Evolutionary conservation across 2,888 invertebrate species (phyloP), one percentile per base, ranked within the genome.

Genomic region (Caenorhabditis drosophilae): DNA sequence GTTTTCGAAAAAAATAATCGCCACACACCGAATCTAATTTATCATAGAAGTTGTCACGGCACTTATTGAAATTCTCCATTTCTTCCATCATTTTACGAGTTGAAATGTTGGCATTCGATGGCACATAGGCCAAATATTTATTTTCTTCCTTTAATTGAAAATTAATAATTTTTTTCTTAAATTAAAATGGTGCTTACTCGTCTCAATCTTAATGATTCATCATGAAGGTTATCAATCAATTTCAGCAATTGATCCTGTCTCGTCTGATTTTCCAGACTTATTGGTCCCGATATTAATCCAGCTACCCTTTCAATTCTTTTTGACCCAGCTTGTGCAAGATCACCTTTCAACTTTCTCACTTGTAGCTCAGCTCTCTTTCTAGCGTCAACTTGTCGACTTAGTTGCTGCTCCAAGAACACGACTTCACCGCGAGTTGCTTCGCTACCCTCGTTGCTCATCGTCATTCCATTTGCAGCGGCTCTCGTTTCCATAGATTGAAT

Each of bases 311-410:
- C 12, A 46, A 66, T 52, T 23, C 55, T 42, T 34, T 57, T 58
- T 15, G 54, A 57, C n/a, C 63, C 63, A 1, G 54, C n/a, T 49
- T 63, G 63, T n/a, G 63, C 63, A 2, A 63, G 63, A 20, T 66
- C 55, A 35, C 63, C 57, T 15, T 36, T 66, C 25, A 67, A 46
- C 22, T 61, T 60, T 2, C 53, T 45, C 12, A 67, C 48, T 36
- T 67, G 53, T 25, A 67, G 22, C 20, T 67, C 60, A 9, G 60
- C 60, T 40, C 67, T 38, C 25, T 60, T 66, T 16, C 66, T 36
- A 7, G 60, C 67, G n/a, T 60, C 53, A n/a, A 50, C 54, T 23
- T 61, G 60, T n/a, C 46, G 49, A 26, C 25, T 42, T 11, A 67
- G 41, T 25, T 57, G 60, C 15, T 44, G 44, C 27, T 67, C 60